Base-by-base conservation (phyloP, 92 coral and sea anemone species). In the Porites lobata region DNA sequence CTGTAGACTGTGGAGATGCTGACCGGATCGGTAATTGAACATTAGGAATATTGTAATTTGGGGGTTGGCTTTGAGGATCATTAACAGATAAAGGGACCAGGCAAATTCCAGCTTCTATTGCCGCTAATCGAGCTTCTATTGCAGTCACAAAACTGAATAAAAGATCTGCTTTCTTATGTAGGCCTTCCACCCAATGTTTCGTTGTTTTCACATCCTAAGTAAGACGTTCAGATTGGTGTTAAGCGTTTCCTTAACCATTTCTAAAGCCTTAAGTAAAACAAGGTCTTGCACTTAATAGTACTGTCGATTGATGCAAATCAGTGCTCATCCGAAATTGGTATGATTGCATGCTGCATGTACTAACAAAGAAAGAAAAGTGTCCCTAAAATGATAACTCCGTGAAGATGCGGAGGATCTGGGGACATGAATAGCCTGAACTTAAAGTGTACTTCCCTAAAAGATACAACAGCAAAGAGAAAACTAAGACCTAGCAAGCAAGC, bases 41-140 rank as follows among this genome's bases (percentile, higher is more conserved):
- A 20, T 54, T 54, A 18, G 9, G 66, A 26, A 6, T 14, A 53
- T 54, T 54, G 79, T 54, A 51, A 15, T 56, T 14, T 21, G 80
- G 2, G 56, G 81, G 52, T 53, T 57, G 54, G 77, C 58, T 72
- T 38, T 12, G 77, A 47, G 76, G 61, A 77, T 32, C 69, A 13
- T 77, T 53, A 14, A 77, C 52, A 12, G 68, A 77, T 15, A 77
- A 77, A 26, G 81, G 81, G 61, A 59, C 81, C 8, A 77, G 68
- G 67, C 69, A 77, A 57, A 77, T 77, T 77, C 81, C 69, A 22
- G 80, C 65, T 56, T 76, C 80, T 54, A 56, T 76, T 6, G 80
- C 80, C 13, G 47, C 80, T 12, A 76, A 59, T 56, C 68, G 58
- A 24, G 54, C 53, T 65, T 77, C 68, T 29, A 77, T 58, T 22